A percentile compares a stretch with the other conserved stretches of the same genome.
Evolutionary conservation across 2,888 invertebrate species (phyloP).

Genomic region (Dolichomitus sp.): DNA sequence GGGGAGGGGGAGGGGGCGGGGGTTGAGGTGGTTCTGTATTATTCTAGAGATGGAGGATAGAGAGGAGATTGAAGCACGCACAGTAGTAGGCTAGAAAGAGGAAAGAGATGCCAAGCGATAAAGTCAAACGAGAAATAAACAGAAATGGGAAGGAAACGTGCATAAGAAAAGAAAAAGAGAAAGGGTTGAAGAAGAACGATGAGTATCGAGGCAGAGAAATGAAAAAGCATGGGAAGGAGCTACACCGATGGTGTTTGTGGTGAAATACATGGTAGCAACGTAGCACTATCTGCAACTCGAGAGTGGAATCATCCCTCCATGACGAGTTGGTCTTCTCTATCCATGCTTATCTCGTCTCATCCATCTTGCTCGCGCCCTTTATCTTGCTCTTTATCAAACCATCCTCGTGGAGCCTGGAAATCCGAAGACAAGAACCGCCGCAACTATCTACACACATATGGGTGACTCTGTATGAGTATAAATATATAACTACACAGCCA

Average conservation of each 20-base stretch:
- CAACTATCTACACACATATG: not conserved
- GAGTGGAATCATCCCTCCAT: conserved; percentile 66
- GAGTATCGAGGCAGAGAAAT: conserved; percentile 32
- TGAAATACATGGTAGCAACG: conserved; percentile 20
- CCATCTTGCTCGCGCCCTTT: conserved; percentile 75
- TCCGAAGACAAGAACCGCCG: conserved; percentile 16
- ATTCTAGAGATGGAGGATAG: conserved; percentile 30
- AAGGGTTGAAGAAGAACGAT: conserved; percentile 55
- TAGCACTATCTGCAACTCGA: conserved; percentile 30
- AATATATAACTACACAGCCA: not conserved
- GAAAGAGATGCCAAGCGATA: conserved; percentile 24
- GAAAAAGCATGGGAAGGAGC: conserved; percentile 50
- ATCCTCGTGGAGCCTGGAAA: conserved; percentile 51
- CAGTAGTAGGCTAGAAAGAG: conserved; percentile 13
- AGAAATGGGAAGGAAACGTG: conserved; percentile 18
- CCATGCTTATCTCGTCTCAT: conserved; percentile 75
- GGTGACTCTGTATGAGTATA: not conserved
- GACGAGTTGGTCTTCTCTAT: conserved; percentile 64
- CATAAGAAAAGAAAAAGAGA: conserved; percentile 8
- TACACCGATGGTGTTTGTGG: conserved; percentile 32
- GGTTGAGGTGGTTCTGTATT: conserved; percentile 10
- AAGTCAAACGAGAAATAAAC: conserved; percentile 48
- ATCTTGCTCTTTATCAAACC: conserved; percentile 75
- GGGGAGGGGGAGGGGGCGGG: no score
- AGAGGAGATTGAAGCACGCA: conserved; percentile 42